phyloP scores from a whole-genome alignment of 64 coral and sea anemone genomes.

The Actinia equina region DNA sequence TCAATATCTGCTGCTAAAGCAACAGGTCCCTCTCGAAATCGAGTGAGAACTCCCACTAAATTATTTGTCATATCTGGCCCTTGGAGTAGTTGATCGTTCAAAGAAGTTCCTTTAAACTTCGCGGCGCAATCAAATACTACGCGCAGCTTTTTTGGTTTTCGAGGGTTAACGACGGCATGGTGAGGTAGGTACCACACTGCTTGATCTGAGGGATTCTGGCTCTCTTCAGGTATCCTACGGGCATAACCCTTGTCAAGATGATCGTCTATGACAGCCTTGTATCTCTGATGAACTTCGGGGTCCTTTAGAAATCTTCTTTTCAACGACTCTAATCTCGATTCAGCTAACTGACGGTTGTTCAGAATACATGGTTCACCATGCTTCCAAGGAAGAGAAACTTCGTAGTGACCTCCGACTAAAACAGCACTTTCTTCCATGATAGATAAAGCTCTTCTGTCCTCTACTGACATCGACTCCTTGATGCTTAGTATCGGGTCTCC shows the following conservation, averaged over 20 bases:
- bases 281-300: slow-evolving; percentile 14
- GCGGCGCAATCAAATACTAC: no score
- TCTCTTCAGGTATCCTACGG: neutral
- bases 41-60: neutral
- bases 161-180: neutral
- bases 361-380: slow-evolving; percentile 17
- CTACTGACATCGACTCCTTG: slow-evolving; percentile 26
- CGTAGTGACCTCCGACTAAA: slow-evolving; percentile 32
- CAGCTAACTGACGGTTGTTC: slow-evolving; percentile 36
- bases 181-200: slow-evolving; percentile 41
- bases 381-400: slow-evolving; percentile 29
- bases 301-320: slow-evolving; percentile 32
- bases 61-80: slow-evolving; percentile 46
- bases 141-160: neutral
- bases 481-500: neutral
- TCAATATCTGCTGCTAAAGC: slow-evolving; percentile 5
- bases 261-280: slow-evolving; percentile 29
- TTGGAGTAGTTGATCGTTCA: slow-evolving; percentile 35
- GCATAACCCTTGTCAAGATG: slow-evolving; percentile 52
- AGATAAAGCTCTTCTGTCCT: slow-evolving; percentile 41
- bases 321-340: neutral
- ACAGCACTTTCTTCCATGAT: slow-evolving; percentile 14
- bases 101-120: slow-evolving; percentile 9
- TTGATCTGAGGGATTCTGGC: neutral
- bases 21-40: slow-evolving; percentile 29